These are phyloP conservation scores for Nothura maculosa DNA, from an alignment of 2,797 vertebrate species.

Conservation along the genomic window DNA sequence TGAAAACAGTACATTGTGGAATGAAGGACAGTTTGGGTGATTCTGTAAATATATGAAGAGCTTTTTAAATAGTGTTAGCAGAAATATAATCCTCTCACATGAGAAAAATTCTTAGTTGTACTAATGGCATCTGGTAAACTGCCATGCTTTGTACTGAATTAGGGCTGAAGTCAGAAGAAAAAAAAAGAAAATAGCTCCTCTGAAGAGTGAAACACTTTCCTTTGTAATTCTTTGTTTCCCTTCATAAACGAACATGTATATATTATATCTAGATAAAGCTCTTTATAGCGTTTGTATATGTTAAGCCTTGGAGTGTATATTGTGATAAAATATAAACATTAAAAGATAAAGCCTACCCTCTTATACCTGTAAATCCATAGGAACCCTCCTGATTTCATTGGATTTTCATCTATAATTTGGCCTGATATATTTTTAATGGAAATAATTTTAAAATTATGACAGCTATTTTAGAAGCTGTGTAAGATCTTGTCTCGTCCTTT, in stretches of 20 bases:
- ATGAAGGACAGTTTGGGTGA: neutral
- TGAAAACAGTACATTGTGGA: neutral
- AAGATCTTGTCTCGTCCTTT: neutral
- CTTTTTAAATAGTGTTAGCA: neutral
- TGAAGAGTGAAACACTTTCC: neutral
- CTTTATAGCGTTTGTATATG: neutral
- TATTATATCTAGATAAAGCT: neutral
- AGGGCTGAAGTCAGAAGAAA: neutral
- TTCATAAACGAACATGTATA: neutral
- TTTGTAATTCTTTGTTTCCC: neutral
- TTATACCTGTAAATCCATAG: neutral
- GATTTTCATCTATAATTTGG: neutral
- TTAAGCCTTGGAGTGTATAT: neutral
- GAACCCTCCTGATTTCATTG: neutral
- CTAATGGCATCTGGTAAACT: neutral
- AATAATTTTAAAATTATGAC: neutral
- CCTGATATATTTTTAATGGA: neutral
- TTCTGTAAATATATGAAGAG: neutral
- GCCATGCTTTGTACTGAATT: neutral
- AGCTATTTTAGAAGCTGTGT: neutral
- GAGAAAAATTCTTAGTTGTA: neutral
- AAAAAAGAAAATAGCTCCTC: neutral
- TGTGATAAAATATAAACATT: neutral
- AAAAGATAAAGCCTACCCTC: neutral
- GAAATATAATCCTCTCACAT: neutral